phyloP scores from a whole-genome alignment of 2,888 invertebrate genomes.

The Sturmia bella region DNA sequence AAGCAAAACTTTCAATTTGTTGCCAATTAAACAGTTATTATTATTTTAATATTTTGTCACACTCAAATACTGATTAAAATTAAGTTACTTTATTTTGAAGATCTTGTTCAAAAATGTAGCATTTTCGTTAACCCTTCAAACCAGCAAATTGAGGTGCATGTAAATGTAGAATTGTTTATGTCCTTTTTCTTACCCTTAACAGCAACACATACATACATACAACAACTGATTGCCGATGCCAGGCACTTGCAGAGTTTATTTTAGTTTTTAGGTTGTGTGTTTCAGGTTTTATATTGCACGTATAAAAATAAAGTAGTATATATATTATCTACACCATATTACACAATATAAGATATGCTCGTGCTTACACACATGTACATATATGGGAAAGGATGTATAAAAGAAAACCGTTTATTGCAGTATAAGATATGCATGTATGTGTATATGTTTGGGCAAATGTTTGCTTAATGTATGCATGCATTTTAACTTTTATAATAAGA shows the following conservation, averaged over 20 bases:
- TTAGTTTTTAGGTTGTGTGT: slow-evolving; percentile 22
- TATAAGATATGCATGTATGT: slow-evolving; percentile 10
- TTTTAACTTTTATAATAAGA: slow-evolving; percentile 44
- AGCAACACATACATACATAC: slow-evolving; percentile 29
- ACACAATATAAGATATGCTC: neutral
- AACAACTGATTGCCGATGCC: slow-evolving; percentile 60
- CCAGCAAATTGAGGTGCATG: neutral
- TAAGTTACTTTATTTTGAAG: no score
- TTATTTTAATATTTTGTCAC: no score
- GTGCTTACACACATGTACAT: neutral
- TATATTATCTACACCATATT: neutral
- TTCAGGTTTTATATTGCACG: slow-evolving; percentile 40
- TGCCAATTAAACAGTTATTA: no score
- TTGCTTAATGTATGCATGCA: slow-evolving; percentile 1
- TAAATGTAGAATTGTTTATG: neutral
- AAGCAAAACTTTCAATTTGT: no score
- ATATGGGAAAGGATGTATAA: slow-evolving; percentile 24
- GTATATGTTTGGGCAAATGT: neutral
- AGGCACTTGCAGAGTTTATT: slow-evolving; percentile 59
- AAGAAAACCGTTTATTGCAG: slow-evolving; percentile 52
- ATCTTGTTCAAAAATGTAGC: no score
- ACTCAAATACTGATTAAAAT: no score
- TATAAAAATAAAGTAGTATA: slow-evolving; percentile 40
- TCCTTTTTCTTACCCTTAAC: neutral
- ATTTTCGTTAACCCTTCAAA: slow-evolving; percentile 1